Percentiles rank a stretch among this genome's conserved stretches.
Conservation (phyloP, 2,888 invertebrate genomes). For the Venusia cambrica region DNA sequence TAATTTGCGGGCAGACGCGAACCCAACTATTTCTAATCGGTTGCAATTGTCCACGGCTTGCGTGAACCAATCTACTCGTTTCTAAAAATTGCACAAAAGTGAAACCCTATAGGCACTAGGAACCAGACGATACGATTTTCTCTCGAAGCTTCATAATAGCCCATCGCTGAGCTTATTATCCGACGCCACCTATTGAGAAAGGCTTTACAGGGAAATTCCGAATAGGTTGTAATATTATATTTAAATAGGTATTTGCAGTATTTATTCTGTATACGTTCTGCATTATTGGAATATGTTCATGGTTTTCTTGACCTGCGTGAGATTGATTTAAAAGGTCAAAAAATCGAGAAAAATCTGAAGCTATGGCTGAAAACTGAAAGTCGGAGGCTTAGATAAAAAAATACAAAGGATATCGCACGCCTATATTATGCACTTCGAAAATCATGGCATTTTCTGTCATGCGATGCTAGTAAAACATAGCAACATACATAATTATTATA, state of each 20-base stretch:
- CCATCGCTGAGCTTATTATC: conserved; percentile 77
- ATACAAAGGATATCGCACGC: no score
- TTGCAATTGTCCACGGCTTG: conserved; percentile 54
- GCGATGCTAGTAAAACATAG: no score
- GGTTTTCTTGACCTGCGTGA: no score
- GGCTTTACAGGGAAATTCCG: conserved; percentile 77
- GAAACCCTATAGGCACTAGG: conserved; percentile 37
- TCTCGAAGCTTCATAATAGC: conserved; percentile 68
- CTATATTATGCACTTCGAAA: no score
- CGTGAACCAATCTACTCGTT: conserved; percentile 46
- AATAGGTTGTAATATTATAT: conserved; percentile 66
- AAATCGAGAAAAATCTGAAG: no score
- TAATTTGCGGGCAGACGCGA: conserved; percentile 57
- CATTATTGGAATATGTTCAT: conserved; percentile 35
- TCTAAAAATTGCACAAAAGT: conserved; percentile 56
- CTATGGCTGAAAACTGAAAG: no score
- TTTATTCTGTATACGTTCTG: conserved; percentile 52
- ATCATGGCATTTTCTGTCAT: no score
- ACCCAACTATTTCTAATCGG: conserved; percentile 60
- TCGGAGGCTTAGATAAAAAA: no score
- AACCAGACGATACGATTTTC: conserved; percentile 65
- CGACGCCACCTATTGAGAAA: conserved; percentile 76
- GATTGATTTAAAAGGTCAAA: no score
- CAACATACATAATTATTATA: no score
- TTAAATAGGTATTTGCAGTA: conserved; percentile 58